Evolutionary conservation across 2,113 vertebrate genomes (phyloP).

Genomic region (Hippocampus zosterae): DNA sequence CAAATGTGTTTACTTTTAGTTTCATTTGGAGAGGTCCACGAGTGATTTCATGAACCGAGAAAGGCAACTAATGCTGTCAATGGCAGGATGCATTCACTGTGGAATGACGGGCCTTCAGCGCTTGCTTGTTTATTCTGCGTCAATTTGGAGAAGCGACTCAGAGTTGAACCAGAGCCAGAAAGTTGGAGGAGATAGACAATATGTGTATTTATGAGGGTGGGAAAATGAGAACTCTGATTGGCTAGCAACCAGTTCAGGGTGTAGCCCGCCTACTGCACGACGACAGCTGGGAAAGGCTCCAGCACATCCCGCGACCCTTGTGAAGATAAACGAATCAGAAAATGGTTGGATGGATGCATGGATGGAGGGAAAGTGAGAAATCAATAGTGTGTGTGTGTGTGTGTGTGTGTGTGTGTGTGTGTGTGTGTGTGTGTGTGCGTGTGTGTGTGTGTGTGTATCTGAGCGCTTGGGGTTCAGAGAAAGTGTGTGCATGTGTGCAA

Average conservation of each 20-base stretch:
- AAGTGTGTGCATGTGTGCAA: conserved; percentile 27
- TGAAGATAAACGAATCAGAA: too few relatives aligned
- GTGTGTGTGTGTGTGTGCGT: conserved; percentile 11
- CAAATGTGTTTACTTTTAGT: conserved; percentile 18
- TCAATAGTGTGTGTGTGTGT: too few relatives aligned
- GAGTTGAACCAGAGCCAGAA: neutral
- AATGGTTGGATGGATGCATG: too few relatives aligned
- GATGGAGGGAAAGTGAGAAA: too few relatives aligned
- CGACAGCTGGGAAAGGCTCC: too few relatives aligned
- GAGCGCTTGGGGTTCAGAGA: conserved; percentile 24
- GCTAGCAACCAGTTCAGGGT: too few relatives aligned
- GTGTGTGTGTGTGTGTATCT: conserved; percentile 25
- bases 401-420: too few relatives aligned
- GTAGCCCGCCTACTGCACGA: too few relatives aligned
- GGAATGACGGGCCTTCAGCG: conserved; percentile 30
- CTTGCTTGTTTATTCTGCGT: conserved; percentile 21
- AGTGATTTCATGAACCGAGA: conserved; percentile 39
- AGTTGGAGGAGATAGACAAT: neutral
- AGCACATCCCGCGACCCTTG: too few relatives aligned
- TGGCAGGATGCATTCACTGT: conserved; percentile 27
- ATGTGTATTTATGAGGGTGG: conserved; percentile 14
- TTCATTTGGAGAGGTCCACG: conserved; percentile 33
- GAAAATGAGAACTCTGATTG: conserved; percentile 8
- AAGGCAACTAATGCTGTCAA: conserved; percentile 36
- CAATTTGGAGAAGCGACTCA: conserved; percentile 17